These are phyloP conservation scores for Drosophila auraria DNA, from an alignment of 1,140 invertebrate genomes.

Conservation along the genomic window DNA sequence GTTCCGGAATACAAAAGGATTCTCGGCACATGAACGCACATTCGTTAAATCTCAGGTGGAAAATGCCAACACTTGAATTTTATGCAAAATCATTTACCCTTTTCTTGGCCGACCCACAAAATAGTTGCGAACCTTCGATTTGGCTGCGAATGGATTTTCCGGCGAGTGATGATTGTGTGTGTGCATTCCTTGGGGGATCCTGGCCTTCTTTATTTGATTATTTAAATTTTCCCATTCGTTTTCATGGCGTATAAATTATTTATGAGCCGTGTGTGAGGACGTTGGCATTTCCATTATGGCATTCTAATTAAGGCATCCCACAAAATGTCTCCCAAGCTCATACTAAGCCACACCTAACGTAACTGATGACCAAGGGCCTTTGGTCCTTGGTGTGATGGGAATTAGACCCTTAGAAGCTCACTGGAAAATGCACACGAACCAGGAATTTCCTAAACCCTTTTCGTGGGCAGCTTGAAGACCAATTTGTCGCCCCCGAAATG, in stretches of 20 bases:
- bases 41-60: constrained; percentile 34
- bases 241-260: constrained; percentile 72
- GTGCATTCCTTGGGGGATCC: constrained; percentile 2
- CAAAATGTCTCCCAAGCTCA: constrained; percentile 58
- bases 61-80: constrained; percentile 29
- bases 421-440: constrained; percentile 22
- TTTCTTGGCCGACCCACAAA: constrained; percentile 10
- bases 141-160: constrained; percentile 10
- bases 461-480: constrained; percentile 42
- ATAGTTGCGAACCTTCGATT: constrained; percentile 39
- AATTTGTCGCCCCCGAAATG: constrained; percentile 64
- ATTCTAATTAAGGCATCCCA: constrained; percentile 74
- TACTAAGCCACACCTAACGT: constrained; percentile 18
- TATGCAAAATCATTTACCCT: constrained; percentile 65
- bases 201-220: constrained; percentile 64
- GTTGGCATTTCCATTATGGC: constrained; percentile 46
- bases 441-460: constrained; percentile 37
- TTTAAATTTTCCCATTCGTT: constrained; percentile 73
- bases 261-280: constrained; percentile 53
- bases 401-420: constrained; percentile 29
- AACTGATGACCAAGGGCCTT: constrained; percentile 62
- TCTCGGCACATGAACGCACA: not conserved
- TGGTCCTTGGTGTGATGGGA: constrained; percentile 21
- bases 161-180: constrained; percentile 33
- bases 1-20: constrained; percentile 4